phyloP scores from a whole-genome alignment of 1,140 invertebrate genomes.

The Tachypleus tridentatus region DNA sequence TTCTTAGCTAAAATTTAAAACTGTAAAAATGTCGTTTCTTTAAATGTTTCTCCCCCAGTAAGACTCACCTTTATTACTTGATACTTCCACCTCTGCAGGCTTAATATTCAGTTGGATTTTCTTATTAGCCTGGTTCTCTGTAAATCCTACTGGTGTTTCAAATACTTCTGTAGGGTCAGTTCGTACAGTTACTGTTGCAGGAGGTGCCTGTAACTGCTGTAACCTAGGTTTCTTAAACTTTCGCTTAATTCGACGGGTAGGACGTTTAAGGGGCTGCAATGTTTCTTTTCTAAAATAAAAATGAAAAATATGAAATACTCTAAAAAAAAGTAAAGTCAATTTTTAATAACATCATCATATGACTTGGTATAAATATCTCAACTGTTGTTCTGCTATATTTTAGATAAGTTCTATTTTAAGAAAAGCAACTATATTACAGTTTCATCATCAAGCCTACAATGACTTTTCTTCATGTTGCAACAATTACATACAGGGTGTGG shows the following conservation, averaged over 20 bases:
- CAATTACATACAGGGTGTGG: too few relatives aligned
- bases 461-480: too few relatives aligned
- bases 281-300: constrained; percentile 24
- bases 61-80: constrained; percentile 8
- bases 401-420: too few relatives aligned
- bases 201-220: constrained; percentile 34
- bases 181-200: constrained; percentile 29
- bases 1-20: neutral
- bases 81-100: constrained; percentile 24
- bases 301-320: constrained; percentile 12
- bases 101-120: constrained; percentile 33
- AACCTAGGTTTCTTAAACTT: constrained; percentile 51
- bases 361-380: too few relatives aligned
- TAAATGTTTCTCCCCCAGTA: neutral
- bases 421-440: too few relatives aligned
- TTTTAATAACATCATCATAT: neutral
- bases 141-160: constrained; percentile 37
- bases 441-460: too few relatives aligned
- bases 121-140: constrained; percentile 16
- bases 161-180: constrained; percentile 47
- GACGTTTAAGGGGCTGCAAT: constrained; percentile 45
- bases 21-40: neutral
- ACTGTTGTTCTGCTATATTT: too few relatives aligned
- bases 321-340: neutral
- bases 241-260: constrained; percentile 40